phyloP scores from a whole-genome alignment of 2,888 invertebrate genomes.

The Lathronympha strigana region DNA sequence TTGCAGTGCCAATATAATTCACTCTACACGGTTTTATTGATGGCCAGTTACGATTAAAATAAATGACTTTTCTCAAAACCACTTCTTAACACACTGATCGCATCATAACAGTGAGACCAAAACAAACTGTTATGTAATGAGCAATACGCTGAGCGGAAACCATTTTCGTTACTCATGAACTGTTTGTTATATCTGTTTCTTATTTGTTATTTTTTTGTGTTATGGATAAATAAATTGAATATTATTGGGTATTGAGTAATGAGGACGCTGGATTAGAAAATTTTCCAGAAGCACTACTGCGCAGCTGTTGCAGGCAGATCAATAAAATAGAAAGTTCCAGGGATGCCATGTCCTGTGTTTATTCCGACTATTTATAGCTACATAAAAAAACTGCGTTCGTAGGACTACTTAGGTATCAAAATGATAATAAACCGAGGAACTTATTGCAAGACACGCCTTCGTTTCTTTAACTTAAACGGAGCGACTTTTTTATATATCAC shows the following conservation, averaged over 20 bases:
- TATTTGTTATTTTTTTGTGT: too few relatives aligned
- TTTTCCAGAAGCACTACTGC: constrained; percentile 22
- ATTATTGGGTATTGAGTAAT: too few relatives aligned
- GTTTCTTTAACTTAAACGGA: neutral
- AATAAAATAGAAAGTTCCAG: constrained; percentile 12
- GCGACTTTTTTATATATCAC: neutral
- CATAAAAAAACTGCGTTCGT: neutral
- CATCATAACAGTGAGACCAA: constrained; percentile 13
- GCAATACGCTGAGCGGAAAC: too few relatives aligned
- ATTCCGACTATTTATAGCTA: neutral
- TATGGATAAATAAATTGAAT: too few relatives aligned
- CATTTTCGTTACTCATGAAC: too few relatives aligned
- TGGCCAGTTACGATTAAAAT: neutral
- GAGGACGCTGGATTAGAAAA: constrained; percentile 1
- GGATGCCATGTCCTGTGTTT: constrained; percentile 16
- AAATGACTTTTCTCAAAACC: neutral
- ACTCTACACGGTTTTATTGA: neutral
- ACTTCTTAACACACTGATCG: neutral
- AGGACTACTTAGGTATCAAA: neutral
- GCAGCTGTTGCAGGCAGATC: constrained; percentile 18
- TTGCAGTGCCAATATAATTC: neutral
- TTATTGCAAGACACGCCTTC: neutral
- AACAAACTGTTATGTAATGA: constrained; percentile 15
- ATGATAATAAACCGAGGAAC: neutral
- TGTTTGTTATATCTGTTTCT: too few relatives aligned